These are phyloP conservation scores for Cheirogaleus medius DNA, from an alignment of 2,113 vertebrate genomes.

Conservation along the genomic window DNA sequence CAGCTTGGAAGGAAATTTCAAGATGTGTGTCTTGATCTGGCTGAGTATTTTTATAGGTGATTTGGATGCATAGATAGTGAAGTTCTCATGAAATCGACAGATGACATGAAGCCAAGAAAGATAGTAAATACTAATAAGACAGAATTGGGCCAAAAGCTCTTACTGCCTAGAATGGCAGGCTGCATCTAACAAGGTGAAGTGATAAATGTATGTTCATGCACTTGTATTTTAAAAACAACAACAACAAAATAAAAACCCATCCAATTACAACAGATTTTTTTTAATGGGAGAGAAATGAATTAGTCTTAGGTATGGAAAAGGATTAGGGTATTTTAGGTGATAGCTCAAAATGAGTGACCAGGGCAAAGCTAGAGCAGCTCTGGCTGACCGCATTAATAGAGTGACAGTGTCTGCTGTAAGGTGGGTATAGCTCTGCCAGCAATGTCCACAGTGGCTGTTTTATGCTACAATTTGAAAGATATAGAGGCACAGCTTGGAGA, in stretches of 20 bases:
- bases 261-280: not conserved
- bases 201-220: not conserved
- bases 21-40: not conserved
- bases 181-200: not conserved
- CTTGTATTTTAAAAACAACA: not conserved
- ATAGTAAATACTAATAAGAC: not conserved
- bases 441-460: not conserved
- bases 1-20: not conserved
- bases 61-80: not conserved
- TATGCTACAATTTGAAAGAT: not conserved
- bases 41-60: slow-evolving; percentile 18
- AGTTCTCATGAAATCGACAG: not conserved
- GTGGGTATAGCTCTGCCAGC: not conserved
- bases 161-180: not conserved
- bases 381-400: not conserved
- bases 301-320: not conserved
- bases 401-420: not conserved
- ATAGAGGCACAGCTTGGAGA: not conserved
- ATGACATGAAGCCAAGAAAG: not conserved
- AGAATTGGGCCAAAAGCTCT: not conserved
- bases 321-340: not conserved
- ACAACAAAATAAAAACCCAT: not conserved
- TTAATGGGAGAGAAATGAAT: not conserved
- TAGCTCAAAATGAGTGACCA: not conserved
- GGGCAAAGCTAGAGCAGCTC: not conserved